A percentile compares a stretch with the other conserved stretches of the same genome.
Evolutionary conservation across 2,113 vertebrate genomes (phyloP).

Genomic region (Ranitomeya imitator): DNA sequence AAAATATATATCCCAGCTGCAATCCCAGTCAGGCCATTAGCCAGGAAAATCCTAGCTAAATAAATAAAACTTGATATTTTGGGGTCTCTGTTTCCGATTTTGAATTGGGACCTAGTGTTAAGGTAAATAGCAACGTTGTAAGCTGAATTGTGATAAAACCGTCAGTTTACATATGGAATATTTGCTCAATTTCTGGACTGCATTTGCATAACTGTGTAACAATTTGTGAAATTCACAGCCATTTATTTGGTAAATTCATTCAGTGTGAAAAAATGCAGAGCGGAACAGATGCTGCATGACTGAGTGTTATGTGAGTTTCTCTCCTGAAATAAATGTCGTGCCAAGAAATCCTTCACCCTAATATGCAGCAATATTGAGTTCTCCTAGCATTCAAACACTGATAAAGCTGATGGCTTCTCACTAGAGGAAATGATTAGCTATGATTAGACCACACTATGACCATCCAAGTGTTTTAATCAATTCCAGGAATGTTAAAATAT

Average conservation of each 20-base stretch:
- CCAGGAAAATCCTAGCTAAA: too few relatives aligned
- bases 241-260: background rate
- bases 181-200: background rate
- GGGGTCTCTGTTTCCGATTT: too few relatives aligned
- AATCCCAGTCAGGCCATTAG: too few relatives aligned
- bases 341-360: background rate
- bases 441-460: background rate
- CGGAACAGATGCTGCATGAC: conserved; percentile 11
- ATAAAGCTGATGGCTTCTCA: background rate
- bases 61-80: too few relatives aligned
- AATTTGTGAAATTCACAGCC: conserved; percentile 7
- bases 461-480: conserved; percentile 8
- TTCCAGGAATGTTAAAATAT: conserved; percentile 13
- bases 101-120: too few relatives aligned
- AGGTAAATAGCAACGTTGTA: background rate
- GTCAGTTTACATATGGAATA: background rate
- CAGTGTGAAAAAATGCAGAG: conserved; percentile 22
- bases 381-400: background rate
- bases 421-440: conserved; percentile 29
- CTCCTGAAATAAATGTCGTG: background rate
- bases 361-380: background rate
- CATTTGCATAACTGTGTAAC: background rate
- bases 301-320: conserved; percentile 11
- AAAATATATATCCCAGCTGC: too few relatives aligned
- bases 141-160: background rate